phyloP scores from a whole-genome alignment of 2,113 vertebrate species.

The Stegostoma tigrinum region DNA sequence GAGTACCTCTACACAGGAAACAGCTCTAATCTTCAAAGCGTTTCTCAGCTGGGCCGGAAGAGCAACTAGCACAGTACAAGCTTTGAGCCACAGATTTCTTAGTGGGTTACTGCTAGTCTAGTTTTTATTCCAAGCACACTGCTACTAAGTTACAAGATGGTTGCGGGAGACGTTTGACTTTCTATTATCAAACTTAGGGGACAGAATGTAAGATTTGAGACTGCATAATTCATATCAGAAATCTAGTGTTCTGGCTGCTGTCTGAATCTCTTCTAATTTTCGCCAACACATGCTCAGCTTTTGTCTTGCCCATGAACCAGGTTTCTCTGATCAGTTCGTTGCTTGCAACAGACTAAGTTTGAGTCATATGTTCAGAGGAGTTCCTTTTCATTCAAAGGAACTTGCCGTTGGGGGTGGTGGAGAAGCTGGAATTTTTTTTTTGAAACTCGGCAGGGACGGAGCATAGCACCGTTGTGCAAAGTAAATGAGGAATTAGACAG shows the following conservation, averaged over 20 bases:
- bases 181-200: neutral
- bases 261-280: neutral
- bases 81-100: constrained; percentile 47
- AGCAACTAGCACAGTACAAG: constrained; percentile 50
- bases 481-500: neutral
- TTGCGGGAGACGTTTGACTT: neutral
- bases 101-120: neutral
- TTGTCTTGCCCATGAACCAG: neutral
- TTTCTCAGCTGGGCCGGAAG: constrained; percentile 62
- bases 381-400: neutral
- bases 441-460: neutral
- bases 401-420: too few relatives aligned
- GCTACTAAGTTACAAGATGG: neutral
- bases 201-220: neutral
- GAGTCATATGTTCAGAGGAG: neutral
- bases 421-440: neutral
- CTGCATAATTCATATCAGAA: neutral
- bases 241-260: neutral
- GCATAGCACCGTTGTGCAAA: neutral
- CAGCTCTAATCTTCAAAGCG: constrained; percentile 58
- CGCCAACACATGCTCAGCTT: neutral
- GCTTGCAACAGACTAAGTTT: neutral
- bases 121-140: neutral
- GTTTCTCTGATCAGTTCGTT: neutral
- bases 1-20: constrained; percentile 66